These are phyloP conservation scores for Drosophila arawakana DNA, from an alignment of 1,140 invertebrate species.

Conservation along the genomic window DNA sequence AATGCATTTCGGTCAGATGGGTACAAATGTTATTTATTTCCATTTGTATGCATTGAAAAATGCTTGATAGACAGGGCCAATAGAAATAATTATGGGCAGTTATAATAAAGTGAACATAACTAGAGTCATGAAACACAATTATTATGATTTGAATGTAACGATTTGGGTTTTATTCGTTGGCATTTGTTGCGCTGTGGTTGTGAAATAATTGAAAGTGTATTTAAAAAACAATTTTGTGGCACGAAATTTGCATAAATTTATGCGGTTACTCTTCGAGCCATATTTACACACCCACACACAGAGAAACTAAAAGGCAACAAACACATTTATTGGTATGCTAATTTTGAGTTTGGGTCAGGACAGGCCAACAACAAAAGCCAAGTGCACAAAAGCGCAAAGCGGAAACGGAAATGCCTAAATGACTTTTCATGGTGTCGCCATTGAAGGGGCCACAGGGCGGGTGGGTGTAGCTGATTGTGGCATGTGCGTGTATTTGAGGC, in stretches of 20 bases:
- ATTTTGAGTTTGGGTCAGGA: constrained; percentile 23
- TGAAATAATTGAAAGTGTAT: constrained; percentile 77
- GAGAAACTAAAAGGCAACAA: constrained; percentile 29
- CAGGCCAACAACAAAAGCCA: constrained; percentile 41
- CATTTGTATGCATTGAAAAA: constrained; percentile 2
- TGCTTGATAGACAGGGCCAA: background rate
- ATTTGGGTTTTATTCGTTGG: constrained; percentile 27
- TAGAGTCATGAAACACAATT: constrained; percentile 63
- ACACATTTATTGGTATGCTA: constrained; percentile 32
- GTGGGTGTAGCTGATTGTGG: background rate
- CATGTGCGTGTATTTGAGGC: constrained; percentile 24
- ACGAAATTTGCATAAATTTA: constrained; percentile 77
- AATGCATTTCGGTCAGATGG: constrained; percentile 25
- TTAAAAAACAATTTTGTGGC: constrained; percentile 78
- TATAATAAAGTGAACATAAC: background rate
- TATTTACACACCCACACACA: constrained; percentile 56
- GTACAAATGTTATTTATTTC: constrained; percentile 18
- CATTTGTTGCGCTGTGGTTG: constrained; percentile 42
- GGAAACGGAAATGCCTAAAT: constrained; percentile 82
- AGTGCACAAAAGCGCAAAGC: constrained; percentile 75
- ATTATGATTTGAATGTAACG: constrained; percentile 41
- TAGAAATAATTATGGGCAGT: background rate
- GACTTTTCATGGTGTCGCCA: constrained; percentile 68
- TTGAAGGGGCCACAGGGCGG: constrained; percentile 7
- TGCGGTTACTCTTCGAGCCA: constrained; percentile 52